Percentiles rank a stretch among this genome's conserved stretches.
Evolutionary conservation across 2,797 vertebrate species (phyloP).

Genomic region (Acanthurus lineatus): DNA sequence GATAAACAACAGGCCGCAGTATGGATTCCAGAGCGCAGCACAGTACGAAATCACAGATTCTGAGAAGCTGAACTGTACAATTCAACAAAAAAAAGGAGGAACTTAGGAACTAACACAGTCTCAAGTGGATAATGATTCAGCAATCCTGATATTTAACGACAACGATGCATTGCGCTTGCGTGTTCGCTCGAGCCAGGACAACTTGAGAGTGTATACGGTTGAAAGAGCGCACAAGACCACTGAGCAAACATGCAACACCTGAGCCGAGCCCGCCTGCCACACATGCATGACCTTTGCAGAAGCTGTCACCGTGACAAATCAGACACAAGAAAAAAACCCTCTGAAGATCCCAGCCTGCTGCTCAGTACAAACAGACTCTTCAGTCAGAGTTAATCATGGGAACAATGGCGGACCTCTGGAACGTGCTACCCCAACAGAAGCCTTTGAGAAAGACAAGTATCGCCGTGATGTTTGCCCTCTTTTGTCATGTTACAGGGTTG

Average conservation of each 20-base stretch:
- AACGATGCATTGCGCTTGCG: conserved; percentile 7
- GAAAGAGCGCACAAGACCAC: conserved; percentile 49
- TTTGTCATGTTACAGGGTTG: conserved; percentile 62
- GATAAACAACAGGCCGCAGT: conserved; percentile 47
- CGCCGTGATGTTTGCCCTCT: conserved; percentile 63
- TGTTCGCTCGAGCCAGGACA: conserved; percentile 38
- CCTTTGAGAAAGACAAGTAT: conserved; percentile 57
- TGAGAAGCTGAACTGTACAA: conserved; percentile 23
- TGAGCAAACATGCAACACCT: conserved; percentile 61
- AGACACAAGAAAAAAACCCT: conserved; percentile 23
- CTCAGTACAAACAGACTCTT: conserved; percentile 67
- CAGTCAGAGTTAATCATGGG: conserved; percentile 56
- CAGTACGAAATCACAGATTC: conserved; percentile 30
- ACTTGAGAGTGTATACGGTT: conserved; percentile 38
- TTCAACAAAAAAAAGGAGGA: conserved; percentile 11
- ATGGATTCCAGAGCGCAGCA: conserved; percentile 30
- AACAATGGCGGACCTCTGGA: conserved; percentile 64
- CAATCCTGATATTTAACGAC: conserved; percentile 15
- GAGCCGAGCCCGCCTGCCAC: conserved; percentile 31
- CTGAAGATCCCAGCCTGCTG: conserved; percentile 37
- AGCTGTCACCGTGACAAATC: conserved; percentile 62
- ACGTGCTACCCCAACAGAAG: conserved; percentile 49
- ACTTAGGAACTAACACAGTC: conserved; percentile 31
- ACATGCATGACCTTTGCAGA: conserved; percentile 41
- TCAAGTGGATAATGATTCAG: conserved; percentile 37